Evolutionary conservation across 2,888 invertebrate genomes (phyloP).

Genomic region (Hermodice carunculata): DNA sequence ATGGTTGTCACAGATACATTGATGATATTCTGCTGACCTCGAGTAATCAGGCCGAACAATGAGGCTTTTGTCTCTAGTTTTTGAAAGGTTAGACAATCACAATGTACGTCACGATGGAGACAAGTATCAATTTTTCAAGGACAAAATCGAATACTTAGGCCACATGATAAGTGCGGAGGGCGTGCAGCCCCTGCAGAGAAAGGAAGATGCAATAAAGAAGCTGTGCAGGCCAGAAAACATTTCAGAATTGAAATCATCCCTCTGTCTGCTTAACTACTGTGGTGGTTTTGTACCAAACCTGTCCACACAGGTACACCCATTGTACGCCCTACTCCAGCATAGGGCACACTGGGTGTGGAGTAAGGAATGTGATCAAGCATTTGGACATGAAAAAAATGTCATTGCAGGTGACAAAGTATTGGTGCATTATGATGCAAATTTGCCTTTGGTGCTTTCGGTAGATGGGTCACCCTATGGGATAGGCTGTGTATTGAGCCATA

Average conservation of each 20-base stretch:
- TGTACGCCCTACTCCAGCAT: background rate
- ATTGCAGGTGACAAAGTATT: background rate
- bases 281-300: background rate
- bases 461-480: conserved; percentile 6
- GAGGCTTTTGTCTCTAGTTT: background rate
- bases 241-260: no score
- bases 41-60: no score
- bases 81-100: background rate
- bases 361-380: background rate
- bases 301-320: background rate
- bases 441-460: background rate
- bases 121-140: background rate
- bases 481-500: conserved; percentile 1
- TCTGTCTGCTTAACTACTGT: no score
- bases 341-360: background rate
- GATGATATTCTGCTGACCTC: background rate
- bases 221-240: background rate
- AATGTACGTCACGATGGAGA: background rate
- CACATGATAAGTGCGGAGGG: conserved; percentile 1
- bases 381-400: background rate
- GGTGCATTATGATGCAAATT: background rate
- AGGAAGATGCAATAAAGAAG: background rate
- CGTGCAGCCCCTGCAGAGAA: background rate
- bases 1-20: background rate
- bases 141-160: background rate